phyloP scores from a whole-genome alignment of 2,888 invertebrate genomes.

The Ophioninae sp. region DNA sequence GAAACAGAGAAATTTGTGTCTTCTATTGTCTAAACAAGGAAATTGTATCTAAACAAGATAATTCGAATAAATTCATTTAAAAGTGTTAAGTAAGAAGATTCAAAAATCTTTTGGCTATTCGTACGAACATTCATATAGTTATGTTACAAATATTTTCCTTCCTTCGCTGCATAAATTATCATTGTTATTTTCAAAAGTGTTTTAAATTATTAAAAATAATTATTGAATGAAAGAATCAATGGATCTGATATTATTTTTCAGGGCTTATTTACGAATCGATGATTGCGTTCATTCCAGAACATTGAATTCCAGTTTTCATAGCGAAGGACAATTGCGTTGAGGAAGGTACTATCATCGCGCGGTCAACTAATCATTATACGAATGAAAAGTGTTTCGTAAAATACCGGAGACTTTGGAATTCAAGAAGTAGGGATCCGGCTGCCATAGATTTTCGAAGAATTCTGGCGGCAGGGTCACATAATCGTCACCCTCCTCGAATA shows the following conservation, averaged over 20 bases:
- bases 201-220: too few relatives aligned
- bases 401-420: constrained; percentile 93
- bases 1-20: background rate
- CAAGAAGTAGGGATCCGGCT: constrained; percentile 92
- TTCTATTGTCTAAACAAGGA: too few relatives aligned
- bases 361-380: background rate
- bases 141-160: background rate
- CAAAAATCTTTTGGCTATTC: too few relatives aligned
- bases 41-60: too few relatives aligned
- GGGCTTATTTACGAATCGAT: background rate
- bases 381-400: constrained; percentile 24
- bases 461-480: constrained; percentile 90
- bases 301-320: too few relatives aligned
- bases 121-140: too few relatives aligned
- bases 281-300: too few relatives aligned
- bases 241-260: background rate
- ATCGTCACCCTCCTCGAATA: constrained; percentile 91
- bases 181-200: background rate
- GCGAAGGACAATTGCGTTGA: too few relatives aligned
- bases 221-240: background rate
- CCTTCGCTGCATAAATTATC: background rate
- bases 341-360: too few relatives aligned
- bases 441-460: constrained; percentile 93
- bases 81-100: too few relatives aligned
- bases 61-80: too few relatives aligned